Conservation (phyloP, 2,888 invertebrate genomes). For the Sipunculus nudus region DNA sequence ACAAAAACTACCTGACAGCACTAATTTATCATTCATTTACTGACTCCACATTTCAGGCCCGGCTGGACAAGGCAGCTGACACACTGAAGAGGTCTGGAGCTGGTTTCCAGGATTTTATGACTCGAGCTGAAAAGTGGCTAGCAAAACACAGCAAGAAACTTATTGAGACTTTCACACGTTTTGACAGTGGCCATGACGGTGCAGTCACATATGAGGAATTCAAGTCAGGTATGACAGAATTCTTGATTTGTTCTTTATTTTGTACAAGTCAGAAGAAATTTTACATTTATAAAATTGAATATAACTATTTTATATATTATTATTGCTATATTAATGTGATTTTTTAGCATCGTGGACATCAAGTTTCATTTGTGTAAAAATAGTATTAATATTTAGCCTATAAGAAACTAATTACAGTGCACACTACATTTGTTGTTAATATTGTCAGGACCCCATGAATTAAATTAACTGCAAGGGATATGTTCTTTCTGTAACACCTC, state of each 20-base stretch:
- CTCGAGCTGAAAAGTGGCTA: constrained; percentile 59
- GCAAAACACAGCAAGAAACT: constrained; percentile 44
- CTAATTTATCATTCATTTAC: not conserved
- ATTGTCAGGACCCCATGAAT: too few relatives aligned
- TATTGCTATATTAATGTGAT: too few relatives aligned
- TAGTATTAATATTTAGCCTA: too few relatives aligned
- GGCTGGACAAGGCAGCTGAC: constrained; percentile 51
- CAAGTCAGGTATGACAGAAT: constrained; percentile 52
- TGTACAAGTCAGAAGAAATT: not conserved
- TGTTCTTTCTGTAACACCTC: too few relatives aligned
- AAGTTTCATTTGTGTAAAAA: too few relatives aligned
- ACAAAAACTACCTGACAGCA: not conserved
- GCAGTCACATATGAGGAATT: constrained; percentile 57
- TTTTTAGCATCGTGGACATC: too few relatives aligned
- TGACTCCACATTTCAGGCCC: constrained; percentile 48
- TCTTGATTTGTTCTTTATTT: too few relatives aligned
- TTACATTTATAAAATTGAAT: too few relatives aligned
- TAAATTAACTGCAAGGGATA: too few relatives aligned
- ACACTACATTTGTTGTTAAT: too few relatives aligned
- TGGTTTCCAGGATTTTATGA: constrained; percentile 50
- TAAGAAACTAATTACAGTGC: too few relatives aligned
- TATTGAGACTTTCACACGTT: constrained; percentile 47
- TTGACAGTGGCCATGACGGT: constrained; percentile 55
- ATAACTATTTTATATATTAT: too few relatives aligned
- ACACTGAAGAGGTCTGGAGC: constrained; percentile 46